Conservation (phyloP, 2,113 vertebrate genomes). For the Ammodytes marinus region DNA sequence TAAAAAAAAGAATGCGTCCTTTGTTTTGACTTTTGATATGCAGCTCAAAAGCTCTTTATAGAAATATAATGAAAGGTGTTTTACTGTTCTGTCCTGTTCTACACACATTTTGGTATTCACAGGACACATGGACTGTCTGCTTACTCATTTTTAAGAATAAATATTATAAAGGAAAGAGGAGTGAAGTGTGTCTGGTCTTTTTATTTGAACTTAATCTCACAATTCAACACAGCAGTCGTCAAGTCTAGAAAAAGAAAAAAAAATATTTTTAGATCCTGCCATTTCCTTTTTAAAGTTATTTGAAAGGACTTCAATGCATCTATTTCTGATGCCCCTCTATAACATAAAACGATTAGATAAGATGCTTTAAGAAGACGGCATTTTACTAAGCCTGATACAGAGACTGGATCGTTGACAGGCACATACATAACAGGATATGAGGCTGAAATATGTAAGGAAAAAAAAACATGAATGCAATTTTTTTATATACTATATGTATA, state of each 20-base stretch:
- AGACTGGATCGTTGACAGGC: neutral
- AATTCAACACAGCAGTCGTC: neutral
- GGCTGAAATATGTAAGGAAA: neutral
- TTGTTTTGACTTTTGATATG: slow-evolving; percentile 90
- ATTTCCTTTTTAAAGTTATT: slow-evolving; percentile 20
- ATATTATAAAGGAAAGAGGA: slow-evolving; percentile 78
- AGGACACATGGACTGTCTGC: slow-evolving; percentile 83
- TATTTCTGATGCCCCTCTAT: neutral
- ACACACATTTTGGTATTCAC: slow-evolving; percentile 87
- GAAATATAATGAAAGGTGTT: slow-evolving; percentile 87
- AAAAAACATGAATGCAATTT: neutral
- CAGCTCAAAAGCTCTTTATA: slow-evolving; percentile 86
- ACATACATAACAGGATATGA: neutral
- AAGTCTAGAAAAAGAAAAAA: neutral
- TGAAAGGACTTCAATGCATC: neutral
- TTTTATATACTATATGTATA: too few species aligned
- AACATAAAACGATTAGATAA: neutral
- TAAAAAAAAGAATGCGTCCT: slow-evolving; percentile 70
- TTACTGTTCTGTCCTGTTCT: slow-evolving; percentile 85
- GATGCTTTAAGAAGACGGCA: slow-evolving; percentile 3
- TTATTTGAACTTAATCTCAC: slow-evolving; percentile 15
- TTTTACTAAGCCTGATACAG: neutral
- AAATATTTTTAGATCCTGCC: neutral
- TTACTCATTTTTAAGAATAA: slow-evolving; percentile 94
- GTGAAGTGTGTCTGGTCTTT: slow-evolving; percentile 14